Percentiles rank a stretch among this genome's conserved stretches.
Conservation (phyloP, 2,888 invertebrate genomes). For the Nebria salina region DNA sequence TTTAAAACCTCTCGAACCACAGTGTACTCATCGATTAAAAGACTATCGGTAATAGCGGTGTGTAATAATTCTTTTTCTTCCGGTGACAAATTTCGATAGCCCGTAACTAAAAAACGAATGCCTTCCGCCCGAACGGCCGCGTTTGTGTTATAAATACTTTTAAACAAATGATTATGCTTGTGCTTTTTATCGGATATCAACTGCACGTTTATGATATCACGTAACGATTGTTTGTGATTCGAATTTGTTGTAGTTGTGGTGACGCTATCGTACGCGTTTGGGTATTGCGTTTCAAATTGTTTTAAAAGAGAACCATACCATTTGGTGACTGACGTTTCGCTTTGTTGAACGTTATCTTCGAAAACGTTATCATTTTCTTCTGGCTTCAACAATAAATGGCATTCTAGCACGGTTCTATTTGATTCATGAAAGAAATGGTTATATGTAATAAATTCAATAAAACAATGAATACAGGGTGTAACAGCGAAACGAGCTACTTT, state of each 20-base stretch:
- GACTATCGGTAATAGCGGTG: slow-evolving; percentile 71
- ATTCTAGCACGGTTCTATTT: slow-evolving; percentile 64
- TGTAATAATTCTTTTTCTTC: slow-evolving; percentile 71
- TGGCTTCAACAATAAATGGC: background rate
- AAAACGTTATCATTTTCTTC: slow-evolving; percentile 51
- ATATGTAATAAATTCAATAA: too few relatives aligned
- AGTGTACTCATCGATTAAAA: slow-evolving; percentile 69
- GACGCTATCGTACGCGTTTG: slow-evolving; percentile 75
- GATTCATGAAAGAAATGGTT: slow-evolving; percentile 44
- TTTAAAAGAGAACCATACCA: slow-evolving; percentile 70
- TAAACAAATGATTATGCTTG: slow-evolving; percentile 60
- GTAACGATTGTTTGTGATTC: slow-evolving; percentile 48
- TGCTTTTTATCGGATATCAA: slow-evolving; percentile 40
- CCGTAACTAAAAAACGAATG: slow-evolving; percentile 70
- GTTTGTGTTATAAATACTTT: slow-evolving; percentile 78
- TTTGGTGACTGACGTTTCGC: background rate
- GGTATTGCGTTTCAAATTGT: slow-evolving; percentile 75
- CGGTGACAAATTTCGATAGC: slow-evolving; percentile 64
- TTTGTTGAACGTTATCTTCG: slow-evolving; percentile 5
- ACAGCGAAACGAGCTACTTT: too few relatives aligned
- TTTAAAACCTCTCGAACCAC: slow-evolving; percentile 70
- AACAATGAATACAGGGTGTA: too few relatives aligned
- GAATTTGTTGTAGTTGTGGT: slow-evolving; percentile 56
- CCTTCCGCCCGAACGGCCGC: slow-evolving; percentile 73
- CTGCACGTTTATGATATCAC: slow-evolving; percentile 31